Percentiles rank a stretch among this genome's conserved stretches.
Evolutionary conservation across 2,113 vertebrate genomes (phyloP).

Genomic region (Poeciliopsis turrubarensis): DNA sequence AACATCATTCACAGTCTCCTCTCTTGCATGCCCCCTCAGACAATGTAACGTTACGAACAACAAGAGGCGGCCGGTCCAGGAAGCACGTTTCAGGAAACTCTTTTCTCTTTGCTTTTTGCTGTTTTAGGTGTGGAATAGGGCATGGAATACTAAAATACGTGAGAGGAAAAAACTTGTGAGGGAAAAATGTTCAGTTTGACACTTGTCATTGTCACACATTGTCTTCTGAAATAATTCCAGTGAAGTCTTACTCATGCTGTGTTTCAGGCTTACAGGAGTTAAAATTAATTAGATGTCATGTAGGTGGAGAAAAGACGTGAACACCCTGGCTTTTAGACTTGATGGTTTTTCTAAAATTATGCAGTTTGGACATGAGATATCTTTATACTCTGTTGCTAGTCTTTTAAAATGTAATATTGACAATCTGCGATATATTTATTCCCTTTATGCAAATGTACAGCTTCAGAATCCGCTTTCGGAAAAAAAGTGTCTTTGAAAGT

Average conservation of each 20-base stretch:
- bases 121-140: background rate
- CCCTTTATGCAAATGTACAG: conserved; percentile 15
- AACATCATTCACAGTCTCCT: conserved; percentile 77
- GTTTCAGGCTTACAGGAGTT: conserved; percentile 16
- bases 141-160: conserved; percentile 45
- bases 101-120: conserved; percentile 23
- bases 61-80: conserved; percentile 65
- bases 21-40: conserved; percentile 59
- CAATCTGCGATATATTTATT: background rate
- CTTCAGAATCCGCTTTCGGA: conserved; percentile 14
- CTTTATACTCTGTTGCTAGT: background rate
- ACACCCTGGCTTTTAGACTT: background rate
- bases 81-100: conserved; percentile 67
- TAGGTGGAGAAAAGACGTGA: conserved; percentile 3
- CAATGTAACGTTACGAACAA: conserved; percentile 79
- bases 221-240: conserved; percentile 25
- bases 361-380: background rate
- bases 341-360: conserved; percentile 3
- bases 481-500: conserved; percentile 28
- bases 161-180: conserved; percentile 25
- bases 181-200: conserved; percentile 41
- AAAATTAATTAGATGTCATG: conserved; percentile 10
- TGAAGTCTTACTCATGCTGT: conserved; percentile 26
- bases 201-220: conserved; percentile 50
- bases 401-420: conserved; percentile 13